Evolutionary conservation across 23 tunicate species (phyloP), one percentile per base, ranked within the genome.

Genomic region (Pegea sp.): DNA sequence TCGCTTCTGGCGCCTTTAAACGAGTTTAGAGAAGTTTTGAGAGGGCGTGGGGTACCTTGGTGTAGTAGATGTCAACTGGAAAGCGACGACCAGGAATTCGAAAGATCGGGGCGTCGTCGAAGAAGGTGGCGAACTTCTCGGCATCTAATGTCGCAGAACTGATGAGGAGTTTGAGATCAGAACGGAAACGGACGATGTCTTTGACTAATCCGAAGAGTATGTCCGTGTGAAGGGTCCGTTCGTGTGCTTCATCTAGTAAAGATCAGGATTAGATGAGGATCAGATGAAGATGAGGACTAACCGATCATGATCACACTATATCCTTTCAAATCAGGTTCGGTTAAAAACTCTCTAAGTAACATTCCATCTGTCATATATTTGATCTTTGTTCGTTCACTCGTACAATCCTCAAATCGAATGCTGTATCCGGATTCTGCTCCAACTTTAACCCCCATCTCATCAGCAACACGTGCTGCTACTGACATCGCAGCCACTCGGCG

Each of bases 401-500:
- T 76, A 53, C 96, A 75, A 52, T 87, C 96, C 46, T 87, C 96
- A 51, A 87, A 87, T 0, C 96, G 64, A 55, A 87, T 87, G 22
- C 73, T 27, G 72, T 87, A 87, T 20, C 96, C 96, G 3, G 70
- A 49, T 33, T 75, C 88, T 29, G 74, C 65, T 28, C 96, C 96
- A 13, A 87, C 76, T 44, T 87, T 87, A n/a, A 76, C 88, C 1
- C 78, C 78, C 69, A 87, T 69, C 49, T 87, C 96, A 22, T 62
- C 69, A 1, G 96, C 96, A 0, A 87, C 96, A 1, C 96, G 72
- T 3, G 96, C 64, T 4, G 96, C 88, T 3, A 87, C 96, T 13
- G 87, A 75, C 96, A 87, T 87, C n/a, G 96, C 96, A 20, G 96
- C 96, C 4, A 87, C 96, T 19, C 96, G 74, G 24, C 96, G 78